Base-by-base conservation (phyloP, 2,113 vertebrate genomes). In the Sebastes fasciatus region DNA sequence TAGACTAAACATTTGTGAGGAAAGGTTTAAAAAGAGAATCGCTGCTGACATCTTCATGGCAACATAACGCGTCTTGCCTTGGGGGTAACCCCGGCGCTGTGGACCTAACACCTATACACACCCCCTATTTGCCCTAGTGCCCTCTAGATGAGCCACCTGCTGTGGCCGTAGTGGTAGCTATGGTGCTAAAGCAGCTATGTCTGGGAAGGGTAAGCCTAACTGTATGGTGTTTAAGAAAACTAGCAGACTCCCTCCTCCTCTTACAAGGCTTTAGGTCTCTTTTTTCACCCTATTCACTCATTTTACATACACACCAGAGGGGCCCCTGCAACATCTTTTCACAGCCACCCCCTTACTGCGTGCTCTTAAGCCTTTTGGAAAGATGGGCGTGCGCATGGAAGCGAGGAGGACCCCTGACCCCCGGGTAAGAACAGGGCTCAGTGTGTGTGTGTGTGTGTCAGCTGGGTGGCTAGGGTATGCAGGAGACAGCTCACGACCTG, bases 361-460 rank as follows among this genome's bases (percentile, higher is more conserved):
- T 71, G 54, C 68, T 69, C 40, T 40, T 66, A 52, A 74, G 68
- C 72, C 74, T 75, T 77, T 78, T 65, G 40, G 57, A 85, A 71
- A 69, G 55, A 79, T 26, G 42, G 74, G 46, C 52, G 42, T 65
- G 26, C 60, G 57, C 74, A 54, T 8, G 52, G 51, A 42, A 55
- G 10, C 17, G 51, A 70, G 80, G 67, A 74, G 71, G 81, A 81
- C 86, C 86, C 81, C 78, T 91, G 84, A 83, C 86, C 86, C 34
- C 66, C 23, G 17, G 21, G 42, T 63, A 78, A 49, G 76, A 86
- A 79, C 72, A 80, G 19, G 26, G 48, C 61, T 74, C 16, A 71
- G 26, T 72, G 73, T 82, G 73, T 79, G 69, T 43, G 58, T 46
- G 45, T 82, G 5, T 74, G 61, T 75, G 74, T 83, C 90, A 92